Evolutionary conservation across 1,140 invertebrate species (phyloP).

Genomic region (Wasmannia auropunctata): DNA sequence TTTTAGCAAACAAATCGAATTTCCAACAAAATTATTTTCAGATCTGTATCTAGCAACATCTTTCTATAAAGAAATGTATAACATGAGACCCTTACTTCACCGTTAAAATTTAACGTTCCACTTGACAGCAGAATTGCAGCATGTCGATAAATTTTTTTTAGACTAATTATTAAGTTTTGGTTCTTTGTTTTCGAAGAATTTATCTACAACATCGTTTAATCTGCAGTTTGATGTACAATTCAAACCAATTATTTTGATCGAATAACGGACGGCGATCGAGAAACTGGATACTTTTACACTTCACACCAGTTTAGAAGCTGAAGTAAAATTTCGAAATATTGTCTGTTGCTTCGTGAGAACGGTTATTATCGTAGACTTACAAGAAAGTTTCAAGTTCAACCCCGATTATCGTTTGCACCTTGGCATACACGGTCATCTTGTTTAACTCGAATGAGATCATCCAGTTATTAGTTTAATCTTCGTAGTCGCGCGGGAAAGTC

Average conservation of each 20-base stretch:
- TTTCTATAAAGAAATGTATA: background rate
- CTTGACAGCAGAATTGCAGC: background rate
- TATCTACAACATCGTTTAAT: background rate
- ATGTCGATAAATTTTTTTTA: background rate
- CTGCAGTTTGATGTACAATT: no score
- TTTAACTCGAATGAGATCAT: slow-evolving; percentile 48
- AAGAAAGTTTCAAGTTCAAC: slow-evolving; percentile 39
- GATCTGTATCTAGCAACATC: no score
- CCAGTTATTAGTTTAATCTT: slow-evolving; percentile 7
- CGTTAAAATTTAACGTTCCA: background rate
- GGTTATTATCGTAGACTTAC: slow-evolving; percentile 13
- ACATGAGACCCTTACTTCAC: background rate
- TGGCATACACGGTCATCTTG: background rate
- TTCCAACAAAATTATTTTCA: no score
- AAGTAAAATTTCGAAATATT: background rate
- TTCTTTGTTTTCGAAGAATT: background rate
- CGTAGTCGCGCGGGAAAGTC: slow-evolving; percentile 51
- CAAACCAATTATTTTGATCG: background rate
- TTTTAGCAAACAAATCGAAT: no score
- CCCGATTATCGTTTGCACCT: slow-evolving; percentile 6
- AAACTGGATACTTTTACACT: no score
- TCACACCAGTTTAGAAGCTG: no score
- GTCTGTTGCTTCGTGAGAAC: background rate
- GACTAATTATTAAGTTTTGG: background rate
- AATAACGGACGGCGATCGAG: no score